Base-by-base conservation (phyloP, 2,113 vertebrate species). In the Hippocampus abdominalis region DNA sequence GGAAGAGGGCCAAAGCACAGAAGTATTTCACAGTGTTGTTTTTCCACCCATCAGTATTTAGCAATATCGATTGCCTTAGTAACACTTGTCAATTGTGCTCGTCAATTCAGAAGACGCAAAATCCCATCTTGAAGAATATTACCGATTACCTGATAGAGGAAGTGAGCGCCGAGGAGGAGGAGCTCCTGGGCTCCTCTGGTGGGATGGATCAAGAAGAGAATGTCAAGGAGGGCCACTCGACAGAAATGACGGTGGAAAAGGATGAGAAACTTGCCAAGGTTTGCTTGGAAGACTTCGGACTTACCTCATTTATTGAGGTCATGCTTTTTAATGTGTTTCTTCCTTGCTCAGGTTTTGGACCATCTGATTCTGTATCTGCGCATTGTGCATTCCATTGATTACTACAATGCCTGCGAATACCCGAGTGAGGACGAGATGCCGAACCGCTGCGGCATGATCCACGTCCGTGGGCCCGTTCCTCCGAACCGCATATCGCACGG, bases 371-470 rank as follows among this genome's bases (percentile, higher is more conserved):
- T 96, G 0, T 98, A 98, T 71, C 88, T 98, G 70, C 94, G 96
- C 20, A 87, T 98, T 0, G 95, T 98, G 3, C 96, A 98, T 76
- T 98, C 96, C 0, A 90, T 98, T 2, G 95, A 98, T 74, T 97
- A 95, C 74, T 97, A 97, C 74, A 96, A 96, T 86, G 93, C 91
- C 12, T 96, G 94, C 3, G 95, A 97, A 83, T 98, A 97, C 78
- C 91, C 93, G n/a, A 95, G 94, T 2, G 95, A 97, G 86, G 95
- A 97, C 4, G 95, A 97, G 80, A 98, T 98, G 96, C 95, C 96
- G 27, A 96, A 96, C 76, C 94, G 96, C 39, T 98, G 96, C 13
- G 95, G 96, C 39, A 96, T 98, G 81, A 90, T 97, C 75, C 96
- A 97, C 0, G 95, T 97, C 0, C 91, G 95, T 0, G 96, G 95